Conservation (phyloP, 2,113 vertebrate genomes). For the Bos taurus region DNA sequence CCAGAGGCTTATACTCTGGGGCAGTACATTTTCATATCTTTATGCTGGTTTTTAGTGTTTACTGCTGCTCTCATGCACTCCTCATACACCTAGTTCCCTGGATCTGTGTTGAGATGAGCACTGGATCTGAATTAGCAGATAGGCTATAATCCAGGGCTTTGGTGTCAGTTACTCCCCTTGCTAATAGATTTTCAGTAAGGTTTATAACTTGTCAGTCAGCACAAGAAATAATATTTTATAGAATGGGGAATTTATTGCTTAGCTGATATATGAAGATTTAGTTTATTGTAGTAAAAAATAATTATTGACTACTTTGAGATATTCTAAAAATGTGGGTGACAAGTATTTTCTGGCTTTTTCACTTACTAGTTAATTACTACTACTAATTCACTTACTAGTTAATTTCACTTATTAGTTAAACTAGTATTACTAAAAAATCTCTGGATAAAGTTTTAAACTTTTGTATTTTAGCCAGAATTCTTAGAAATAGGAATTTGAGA, state of each 20-base stretch:
- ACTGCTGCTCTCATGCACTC: neutral
- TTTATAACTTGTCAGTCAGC: neutral
- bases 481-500: neutral
- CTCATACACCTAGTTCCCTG: neutral
- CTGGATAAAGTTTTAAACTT: slow-evolving; percentile 25
- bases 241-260: neutral
- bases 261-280: neutral
- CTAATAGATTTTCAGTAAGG: neutral
- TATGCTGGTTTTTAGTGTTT: neutral
- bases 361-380: neutral
- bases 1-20: neutral
- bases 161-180: neutral
- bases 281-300: neutral
- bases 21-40: neutral
- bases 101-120: neutral
- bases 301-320: neutral
- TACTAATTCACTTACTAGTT: neutral
- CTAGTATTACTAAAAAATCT: neutral
- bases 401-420: neutral
- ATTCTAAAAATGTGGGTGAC: neutral
- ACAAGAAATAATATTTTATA: neutral
- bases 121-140: neutral
- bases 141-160: neutral
- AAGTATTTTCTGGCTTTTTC: slow-evolving; percentile 15
- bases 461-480: neutral